Evolutionary conservation across 1,140 invertebrate genomes (phyloP), one percentile per base, ranked within the genome.

Genomic region (Goniozus legneri): DNA sequence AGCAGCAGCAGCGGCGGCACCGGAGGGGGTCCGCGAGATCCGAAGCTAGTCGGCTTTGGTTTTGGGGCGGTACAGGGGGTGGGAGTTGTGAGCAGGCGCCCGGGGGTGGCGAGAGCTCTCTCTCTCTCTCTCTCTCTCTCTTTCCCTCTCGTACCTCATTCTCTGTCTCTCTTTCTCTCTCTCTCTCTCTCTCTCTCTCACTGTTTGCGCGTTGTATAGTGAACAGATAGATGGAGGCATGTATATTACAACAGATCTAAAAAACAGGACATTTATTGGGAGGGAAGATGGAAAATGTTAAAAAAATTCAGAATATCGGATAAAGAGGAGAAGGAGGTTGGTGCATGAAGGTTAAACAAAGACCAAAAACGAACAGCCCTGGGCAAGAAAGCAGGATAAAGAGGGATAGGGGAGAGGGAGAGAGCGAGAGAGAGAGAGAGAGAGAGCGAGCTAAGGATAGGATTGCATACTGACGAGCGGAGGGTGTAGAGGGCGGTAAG

Each of bases 1-100:
- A 60, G 58, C 54, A 54, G 58, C 45, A 49, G 38, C 46, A 55
- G 58, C 38, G 50, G 53, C 58, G 56, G 50, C 56, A 54, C 40
- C 35, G 44, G 50, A 54, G 56, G 40, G 54, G 45, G 46, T 21
- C 27, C 15, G 33, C 35, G 30, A 38, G 22, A 18, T 18, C 13
- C n/a, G 44, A 32, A 38, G 39, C 31, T 15, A 20, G 19, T 33
- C 41, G 39, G 47, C 44, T 47, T 51, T 44, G 55, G 50, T 57
- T 58, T 58, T 58, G 46, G 55, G 13, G 45, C 44, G 54, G 46
- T 47, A 56, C 41, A 56, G 53, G 52, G 54, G 49, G 24, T 27
- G n/a, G n/a, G n/a, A n/a, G n/a, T n/a, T n/a, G n/a, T 53, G 49
- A 57, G 50, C 42, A 40, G 56, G 45, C 6, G 12, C 15, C 47